These are phyloP conservation scores for Cataglyphis cursor DNA, from an alignment of 2,888 invertebrate species.

Conservation along the genomic window DNA sequence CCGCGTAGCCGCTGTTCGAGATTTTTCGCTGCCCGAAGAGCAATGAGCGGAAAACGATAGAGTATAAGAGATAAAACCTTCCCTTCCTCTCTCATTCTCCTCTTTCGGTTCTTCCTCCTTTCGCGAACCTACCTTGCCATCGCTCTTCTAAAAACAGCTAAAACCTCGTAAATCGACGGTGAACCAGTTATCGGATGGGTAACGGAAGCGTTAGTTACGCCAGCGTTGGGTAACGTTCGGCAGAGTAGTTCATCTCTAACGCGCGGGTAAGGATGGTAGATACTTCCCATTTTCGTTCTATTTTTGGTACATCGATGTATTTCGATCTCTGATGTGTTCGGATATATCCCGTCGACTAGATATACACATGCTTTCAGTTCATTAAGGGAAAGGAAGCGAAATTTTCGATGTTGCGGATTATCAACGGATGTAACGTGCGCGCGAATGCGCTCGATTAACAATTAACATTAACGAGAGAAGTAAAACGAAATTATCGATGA, in stretches of 20 bases:
- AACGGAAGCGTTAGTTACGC: constrained; percentile 79
- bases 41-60: constrained; percentile 71
- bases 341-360: constrained; percentile 63
- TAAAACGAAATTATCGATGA: constrained; percentile 29
- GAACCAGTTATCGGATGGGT: constrained; percentile 76
- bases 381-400: constrained; percentile 56
- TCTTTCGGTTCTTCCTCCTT: constrained; percentile 22
- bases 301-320: constrained; percentile 68
- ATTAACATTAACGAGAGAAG: background rate
- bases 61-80: constrained; percentile 69
- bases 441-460: constrained; percentile 33
- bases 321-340: constrained; percentile 66
- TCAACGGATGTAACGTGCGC: constrained; percentile 22
- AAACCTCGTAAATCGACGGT: constrained; percentile 75
- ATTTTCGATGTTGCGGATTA: constrained; percentile 44
- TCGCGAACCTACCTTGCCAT: constrained; percentile 47
- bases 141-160: constrained; percentile 62
- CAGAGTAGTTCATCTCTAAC: constrained; percentile 59
- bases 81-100: constrained; percentile 5
- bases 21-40: constrained; percentile 63
- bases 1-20: constrained; percentile 47
- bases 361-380: constrained; percentile 56
- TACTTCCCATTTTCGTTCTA: constrained; percentile 69
- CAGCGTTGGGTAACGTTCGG: constrained; percentile 64
- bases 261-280: constrained; percentile 59